These are phyloP conservation scores for Phenganax marumi DNA, from an alignment of 92 coral and sea anemone species.

Conservation along the genomic window DNA sequence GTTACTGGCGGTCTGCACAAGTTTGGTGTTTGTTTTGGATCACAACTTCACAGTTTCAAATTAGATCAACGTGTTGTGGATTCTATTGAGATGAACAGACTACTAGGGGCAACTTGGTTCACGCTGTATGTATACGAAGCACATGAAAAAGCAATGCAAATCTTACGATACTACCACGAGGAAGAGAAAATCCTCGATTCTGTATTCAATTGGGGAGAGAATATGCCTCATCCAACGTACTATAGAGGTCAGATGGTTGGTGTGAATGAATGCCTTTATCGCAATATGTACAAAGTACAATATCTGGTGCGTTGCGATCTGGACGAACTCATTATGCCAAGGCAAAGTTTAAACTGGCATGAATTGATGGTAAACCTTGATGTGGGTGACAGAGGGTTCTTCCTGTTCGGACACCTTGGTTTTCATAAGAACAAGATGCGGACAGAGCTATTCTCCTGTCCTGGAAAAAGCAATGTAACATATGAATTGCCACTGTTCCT, in stretches of 20 bases:
- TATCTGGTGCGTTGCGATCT: conserved; percentile 16
- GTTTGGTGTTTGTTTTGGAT: no score
- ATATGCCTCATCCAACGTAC: conserved; percentile 11
- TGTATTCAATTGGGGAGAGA: conserved; percentile 24
- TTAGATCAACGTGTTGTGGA: conserved; percentile 14
- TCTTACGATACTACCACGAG: no score
- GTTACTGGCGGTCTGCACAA: neutral
- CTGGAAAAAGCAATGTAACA: neutral
- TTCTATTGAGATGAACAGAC: conserved; percentile 29
- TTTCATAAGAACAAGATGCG: neutral
- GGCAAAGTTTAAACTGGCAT: neutral
- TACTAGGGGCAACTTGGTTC: no score
- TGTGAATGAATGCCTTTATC: no score
- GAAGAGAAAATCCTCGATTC: no score
- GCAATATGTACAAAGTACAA: no score
- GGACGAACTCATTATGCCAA: conserved; percentile 17
- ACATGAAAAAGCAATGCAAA: no score
- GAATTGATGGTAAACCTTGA: neutral
- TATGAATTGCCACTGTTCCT: conserved; percentile 6
- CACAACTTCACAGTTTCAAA: neutral
- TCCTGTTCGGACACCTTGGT: neutral
- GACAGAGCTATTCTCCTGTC: neutral
- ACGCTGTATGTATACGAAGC: no score
- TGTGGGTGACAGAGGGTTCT: neutral
- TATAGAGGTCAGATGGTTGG: no score